These are phyloP conservation scores for Ranitomeya imitator DNA, from an alignment of 2,113 vertebrate genomes.

Conservation along the genomic window DNA sequence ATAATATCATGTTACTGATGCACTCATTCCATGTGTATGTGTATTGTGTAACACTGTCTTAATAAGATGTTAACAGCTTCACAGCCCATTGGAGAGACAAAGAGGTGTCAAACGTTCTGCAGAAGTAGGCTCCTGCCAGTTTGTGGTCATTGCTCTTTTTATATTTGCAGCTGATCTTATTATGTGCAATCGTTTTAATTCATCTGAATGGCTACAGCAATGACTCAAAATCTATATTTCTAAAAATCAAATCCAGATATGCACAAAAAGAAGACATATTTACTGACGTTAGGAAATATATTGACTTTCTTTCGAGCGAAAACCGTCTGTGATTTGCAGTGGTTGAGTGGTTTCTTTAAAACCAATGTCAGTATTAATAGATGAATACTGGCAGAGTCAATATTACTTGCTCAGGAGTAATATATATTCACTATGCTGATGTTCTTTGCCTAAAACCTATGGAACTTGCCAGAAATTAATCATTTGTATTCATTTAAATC, in stretches of 20 bases:
- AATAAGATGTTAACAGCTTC: slow-evolving; percentile 52
- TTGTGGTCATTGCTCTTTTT: neutral
- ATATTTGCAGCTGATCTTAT: neutral
- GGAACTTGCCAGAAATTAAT: neutral
- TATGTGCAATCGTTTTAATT: neutral
- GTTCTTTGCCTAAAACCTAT: neutral
- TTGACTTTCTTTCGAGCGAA: neutral
- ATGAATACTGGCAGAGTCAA: neutral
- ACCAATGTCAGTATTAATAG: neutral
- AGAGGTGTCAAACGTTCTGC: slow-evolving; percentile 17
- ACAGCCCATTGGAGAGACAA: slow-evolving; percentile 36
- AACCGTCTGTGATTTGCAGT: neutral
- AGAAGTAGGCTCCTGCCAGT: neutral
- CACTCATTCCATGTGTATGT: neutral
- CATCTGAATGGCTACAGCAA: neutral
- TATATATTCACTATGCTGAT: neutral
- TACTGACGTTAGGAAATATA: neutral
- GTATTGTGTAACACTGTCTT: slow-evolving; percentile 31
- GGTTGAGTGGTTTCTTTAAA: neutral
- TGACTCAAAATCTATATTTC: too few species aligned
- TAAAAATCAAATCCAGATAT: neutral
- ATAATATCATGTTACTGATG: neutral
- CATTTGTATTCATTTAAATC: neutral
- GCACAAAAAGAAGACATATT: neutral
- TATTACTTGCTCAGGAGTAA: neutral